A percentile compares a stretch with the other conserved stretches of the same genome.
These are phyloP conservation scores for Galerucella pusilla DNA, from an alignment of 2,888 invertebrate genomes.

Conservation along the genomic window DNA sequence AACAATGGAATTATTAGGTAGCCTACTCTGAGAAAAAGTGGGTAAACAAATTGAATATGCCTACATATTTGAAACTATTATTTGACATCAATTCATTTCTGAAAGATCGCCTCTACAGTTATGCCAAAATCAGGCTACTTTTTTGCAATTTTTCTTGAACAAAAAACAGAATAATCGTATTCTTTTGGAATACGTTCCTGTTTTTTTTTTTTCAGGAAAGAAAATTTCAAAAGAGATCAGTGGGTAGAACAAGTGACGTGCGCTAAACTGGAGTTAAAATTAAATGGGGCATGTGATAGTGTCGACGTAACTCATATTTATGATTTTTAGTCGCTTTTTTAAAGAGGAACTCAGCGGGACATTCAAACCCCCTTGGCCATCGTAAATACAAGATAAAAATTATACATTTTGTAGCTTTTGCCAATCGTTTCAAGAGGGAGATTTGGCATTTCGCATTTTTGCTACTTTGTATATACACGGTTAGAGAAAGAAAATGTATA, in stretches of 20 bases:
- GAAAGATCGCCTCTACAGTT: no score
- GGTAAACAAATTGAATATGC: no score
- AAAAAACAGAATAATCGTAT: neutral
- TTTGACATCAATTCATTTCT: no score
- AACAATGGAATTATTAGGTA: no score
- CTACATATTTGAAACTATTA: no score
- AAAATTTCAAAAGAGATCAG: slow-evolving; percentile 47
- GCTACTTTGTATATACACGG: slow-evolving; percentile 9
- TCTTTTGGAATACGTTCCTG: slow-evolving; percentile 10
- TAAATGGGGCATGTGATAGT: slow-evolving; percentile 66
- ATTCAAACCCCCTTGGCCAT: slow-evolving; percentile 28
- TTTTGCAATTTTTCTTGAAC: no score
- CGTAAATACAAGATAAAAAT: slow-evolving; percentile 32
- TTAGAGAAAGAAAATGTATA: neutral
- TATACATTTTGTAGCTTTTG: slow-evolving; percentile 30
- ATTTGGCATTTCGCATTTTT: slow-evolving; percentile 22
- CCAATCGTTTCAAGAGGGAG: slow-evolving; percentile 27
- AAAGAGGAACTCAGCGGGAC: slow-evolving; percentile 35
- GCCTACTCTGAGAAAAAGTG: no score
- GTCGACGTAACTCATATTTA: slow-evolving; percentile 65
- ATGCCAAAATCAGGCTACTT: no score
- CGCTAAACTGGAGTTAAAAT: slow-evolving; percentile 63
- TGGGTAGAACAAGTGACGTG: slow-evolving; percentile 38
- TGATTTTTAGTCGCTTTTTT: slow-evolving; percentile 54
- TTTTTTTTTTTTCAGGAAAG: slow-evolving; percentile 16